Conservation (phyloP, 2,797 vertebrate species). For the Menidia menidia region DNA sequence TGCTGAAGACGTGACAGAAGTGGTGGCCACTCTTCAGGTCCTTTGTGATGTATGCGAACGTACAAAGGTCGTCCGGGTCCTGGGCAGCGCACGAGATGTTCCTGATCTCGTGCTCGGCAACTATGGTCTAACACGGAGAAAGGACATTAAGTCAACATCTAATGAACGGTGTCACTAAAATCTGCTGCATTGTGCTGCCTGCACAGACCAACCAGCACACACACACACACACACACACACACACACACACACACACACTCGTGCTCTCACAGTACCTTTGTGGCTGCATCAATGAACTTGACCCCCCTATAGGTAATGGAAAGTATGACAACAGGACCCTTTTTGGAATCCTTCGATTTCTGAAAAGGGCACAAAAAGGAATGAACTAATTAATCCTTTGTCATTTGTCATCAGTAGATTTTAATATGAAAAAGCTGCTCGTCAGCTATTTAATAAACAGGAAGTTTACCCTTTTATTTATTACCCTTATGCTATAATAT, state of each 20-base stretch:
- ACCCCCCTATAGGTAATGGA: constrained; percentile 98
- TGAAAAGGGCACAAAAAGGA: constrained; percentile 50
- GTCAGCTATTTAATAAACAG: too few species aligned
- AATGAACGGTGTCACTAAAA: constrained; percentile 20
- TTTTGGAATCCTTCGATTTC: constrained; percentile 98
- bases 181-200: constrained; percentile 10
- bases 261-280: constrained; percentile 85
- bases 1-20: constrained; percentile 99
- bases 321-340: constrained; percentile 94
- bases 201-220: constrained; percentile 16
- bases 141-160: constrained; percentile 14
- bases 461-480: neutral
- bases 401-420: neutral
- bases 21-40: constrained; percentile 97
- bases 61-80: constrained; percentile 97
- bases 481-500: neutral
- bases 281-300: constrained; percentile 97
- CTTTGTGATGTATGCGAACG: constrained; percentile 98
- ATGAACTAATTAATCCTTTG: too few species aligned
- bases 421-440: neutral
- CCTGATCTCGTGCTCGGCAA: constrained; percentile 97
- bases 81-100: constrained; percentile 99
- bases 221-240: constrained; percentile 12
- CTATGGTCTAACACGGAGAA: constrained; percentile 85
- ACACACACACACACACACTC: constrained; percentile 6